Evolutionary conservation across 1,140 invertebrate genomes (phyloP), one percentile per base, ranked within the genome.

Genomic region (Archegozetes longisetosus): DNA sequence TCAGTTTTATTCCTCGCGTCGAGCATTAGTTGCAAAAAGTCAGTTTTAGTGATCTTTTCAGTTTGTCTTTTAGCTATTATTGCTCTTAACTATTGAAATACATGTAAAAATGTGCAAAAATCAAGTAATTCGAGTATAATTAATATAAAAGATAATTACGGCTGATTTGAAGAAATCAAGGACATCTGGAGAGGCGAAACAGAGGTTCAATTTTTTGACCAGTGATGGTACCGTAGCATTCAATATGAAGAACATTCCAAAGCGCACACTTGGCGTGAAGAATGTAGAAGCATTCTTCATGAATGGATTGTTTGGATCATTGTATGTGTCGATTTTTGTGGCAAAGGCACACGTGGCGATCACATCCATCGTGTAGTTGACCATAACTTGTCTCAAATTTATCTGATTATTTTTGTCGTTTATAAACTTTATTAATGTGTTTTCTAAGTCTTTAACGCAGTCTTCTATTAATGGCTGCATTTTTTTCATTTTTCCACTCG

Each of bases 401-500:
- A 61, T 57, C 55, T 68, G 55, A 50, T 66, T 62, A 17, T n/a
- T 20, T 6, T 24, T 13, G 1, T 55, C 27, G 14, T 26, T 20
- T 1, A 52, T 49, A 3, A 28, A n/a, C 17, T 46, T 2, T 2
- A 26, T 53, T 14, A 65, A 48, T 1, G 9, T 4, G 9, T 48
- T 32, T 3, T 46, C 24, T 4, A 61, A 20, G 1, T 23, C n/a
- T 3, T 49, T 20, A 22, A 32, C n/a, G 23, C 60, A 61, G 9
- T 49, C n/a, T 2, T 50, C 14, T 22, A 61, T 49, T 26, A 60
- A 23, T 9, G 2, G 1, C 22, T 29, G n/a, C 60, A 61, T 61
- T 51, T 72, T 71, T 67, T 74, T 78, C 58, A 82, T 73, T 70
- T 81, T 81, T 3, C 73, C 70, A 2, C 75, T 70, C 1, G 78